phyloP scores from a whole-genome alignment of 2,888 invertebrate genomes.

The Drosophila acutilabella region DNA sequence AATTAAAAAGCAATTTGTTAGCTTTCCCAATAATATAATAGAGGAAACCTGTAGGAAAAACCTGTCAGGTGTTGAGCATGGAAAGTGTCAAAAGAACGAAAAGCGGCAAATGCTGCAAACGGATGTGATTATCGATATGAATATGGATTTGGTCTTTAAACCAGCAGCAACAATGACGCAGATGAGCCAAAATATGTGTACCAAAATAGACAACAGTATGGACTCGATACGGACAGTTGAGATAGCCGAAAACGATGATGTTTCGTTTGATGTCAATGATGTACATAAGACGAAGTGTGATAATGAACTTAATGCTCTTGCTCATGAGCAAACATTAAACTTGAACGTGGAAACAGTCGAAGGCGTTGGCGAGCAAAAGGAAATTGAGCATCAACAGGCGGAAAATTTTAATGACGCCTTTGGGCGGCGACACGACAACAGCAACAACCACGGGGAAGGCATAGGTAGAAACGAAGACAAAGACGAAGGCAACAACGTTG shows the following conservation, averaged over 20 bases:
- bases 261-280: slow-evolving; percentile 26
- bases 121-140: slow-evolving; percentile 35
- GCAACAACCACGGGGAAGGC: slow-evolving; percentile 10
- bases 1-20: slow-evolving; percentile 75
- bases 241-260: slow-evolving; percentile 15
- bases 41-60: slow-evolving; percentile 29
- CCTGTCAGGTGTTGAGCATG: slow-evolving; percentile 36
- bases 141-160: too few species aligned
- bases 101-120: slow-evolving; percentile 28
- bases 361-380: slow-evolving; percentile 63
- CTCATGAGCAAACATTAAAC: slow-evolving; percentile 65
- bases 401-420: slow-evolving; percentile 81
- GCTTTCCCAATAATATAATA: slow-evolving; percentile 53
- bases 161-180: slow-evolving; percentile 67
- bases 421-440: slow-evolving; percentile 57
- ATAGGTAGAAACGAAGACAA: slow-evolving; percentile 13
- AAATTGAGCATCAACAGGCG: slow-evolving; percentile 77
- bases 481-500: slow-evolving; percentile 33
- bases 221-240: slow-evolving; percentile 39
- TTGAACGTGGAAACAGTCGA: slow-evolving; percentile 60
- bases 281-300: slow-evolving; percentile 63
- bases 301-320: slow-evolving; percentile 71
- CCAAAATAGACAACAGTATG: slow-evolving; percentile 57
- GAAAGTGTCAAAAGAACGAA: slow-evolving; percentile 34
- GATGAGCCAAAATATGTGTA: slow-evolving; percentile 50